Evolutionary conservation across 1,140 invertebrate species (phyloP).

Genomic region (Drosophila jambulina): DNA sequence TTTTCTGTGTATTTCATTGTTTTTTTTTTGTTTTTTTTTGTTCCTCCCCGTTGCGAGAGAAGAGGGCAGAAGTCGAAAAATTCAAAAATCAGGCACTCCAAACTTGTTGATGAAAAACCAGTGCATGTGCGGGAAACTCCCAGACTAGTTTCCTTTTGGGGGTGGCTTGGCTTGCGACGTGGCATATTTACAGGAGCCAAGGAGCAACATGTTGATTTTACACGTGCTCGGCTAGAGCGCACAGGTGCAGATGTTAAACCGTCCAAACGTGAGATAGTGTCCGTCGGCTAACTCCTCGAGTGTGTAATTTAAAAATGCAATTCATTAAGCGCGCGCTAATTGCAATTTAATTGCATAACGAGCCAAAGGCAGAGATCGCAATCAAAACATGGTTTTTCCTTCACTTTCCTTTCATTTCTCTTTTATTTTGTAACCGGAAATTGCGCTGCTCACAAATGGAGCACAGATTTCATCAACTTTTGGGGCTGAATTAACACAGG

Average conservation of each 20-base stretch:
- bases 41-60: background rate
- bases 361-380: constrained; percentile 18
- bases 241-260: constrained; percentile 22
- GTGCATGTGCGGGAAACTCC: constrained; percentile 46
- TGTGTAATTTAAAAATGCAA: constrained; percentile 61
- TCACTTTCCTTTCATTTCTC: background rate
- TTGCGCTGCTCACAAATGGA: constrained; percentile 45
- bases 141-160: constrained; percentile 31
- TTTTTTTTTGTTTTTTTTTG: constrained; percentile 12
- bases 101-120: constrained; percentile 80
- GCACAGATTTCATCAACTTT: constrained; percentile 39
- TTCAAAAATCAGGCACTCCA: constrained; percentile 75
- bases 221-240: constrained; percentile 61
- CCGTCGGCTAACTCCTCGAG: constrained; percentile 13
- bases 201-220: constrained; percentile 79
- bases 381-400: constrained; percentile 9
- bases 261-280: constrained; percentile 4
- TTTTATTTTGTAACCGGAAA: constrained; percentile 38
- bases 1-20: constrained; percentile 38
- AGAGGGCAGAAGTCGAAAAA: constrained; percentile 62
- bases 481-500: constrained; percentile 18
- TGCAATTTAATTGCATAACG: constrained; percentile 71
- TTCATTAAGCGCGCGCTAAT: constrained; percentile 78
- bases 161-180: constrained; percentile 13
- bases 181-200: constrained; percentile 49